Conservation (phyloP, 35 echinoderm and acorn worm species). For the Apostichopus californicus region DNA sequence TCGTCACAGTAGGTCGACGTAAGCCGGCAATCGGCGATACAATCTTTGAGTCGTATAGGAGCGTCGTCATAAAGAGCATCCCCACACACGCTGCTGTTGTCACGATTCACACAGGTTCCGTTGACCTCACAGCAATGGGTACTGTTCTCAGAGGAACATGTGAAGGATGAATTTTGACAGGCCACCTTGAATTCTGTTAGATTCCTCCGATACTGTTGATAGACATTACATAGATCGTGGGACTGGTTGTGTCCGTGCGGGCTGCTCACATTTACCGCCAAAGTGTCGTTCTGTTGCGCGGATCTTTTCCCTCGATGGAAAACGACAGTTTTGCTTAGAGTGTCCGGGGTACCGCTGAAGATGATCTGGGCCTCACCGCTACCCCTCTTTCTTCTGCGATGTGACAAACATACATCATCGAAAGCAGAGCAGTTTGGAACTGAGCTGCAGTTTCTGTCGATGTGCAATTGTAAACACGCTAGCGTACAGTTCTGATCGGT, state of each 20-base stretch:
- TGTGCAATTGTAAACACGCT: not conserved
- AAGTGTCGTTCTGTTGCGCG: not conserved
- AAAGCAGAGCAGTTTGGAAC: slow-evolving; percentile 13
- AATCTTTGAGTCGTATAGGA: not conserved
- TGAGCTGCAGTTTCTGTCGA: slow-evolving; percentile 30
- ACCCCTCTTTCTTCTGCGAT: not conserved
- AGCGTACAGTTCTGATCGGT: not conserved
- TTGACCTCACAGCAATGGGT: not conserved
- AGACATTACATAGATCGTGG: not conserved
- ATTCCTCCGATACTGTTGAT: not conserved
- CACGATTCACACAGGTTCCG: not conserved
- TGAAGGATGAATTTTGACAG: not conserved
- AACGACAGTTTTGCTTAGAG: not conserved
- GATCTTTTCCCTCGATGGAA: not conserved
- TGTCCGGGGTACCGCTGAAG: too few species aligned
- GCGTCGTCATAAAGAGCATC: not conserved
- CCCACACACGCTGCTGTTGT: not conserved
- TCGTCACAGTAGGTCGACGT: not conserved
- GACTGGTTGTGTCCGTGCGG: too few species aligned
- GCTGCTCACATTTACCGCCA: not conserved
- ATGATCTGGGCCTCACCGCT: not conserved
- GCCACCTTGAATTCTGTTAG: not conserved
- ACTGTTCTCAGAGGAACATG: not conserved
- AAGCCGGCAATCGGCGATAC: not conserved
- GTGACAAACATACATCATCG: not conserved